phyloP scores from a whole-genome alignment of 1,140 invertebrate genomes.

The Brachionus rotundiformis region DNA sequence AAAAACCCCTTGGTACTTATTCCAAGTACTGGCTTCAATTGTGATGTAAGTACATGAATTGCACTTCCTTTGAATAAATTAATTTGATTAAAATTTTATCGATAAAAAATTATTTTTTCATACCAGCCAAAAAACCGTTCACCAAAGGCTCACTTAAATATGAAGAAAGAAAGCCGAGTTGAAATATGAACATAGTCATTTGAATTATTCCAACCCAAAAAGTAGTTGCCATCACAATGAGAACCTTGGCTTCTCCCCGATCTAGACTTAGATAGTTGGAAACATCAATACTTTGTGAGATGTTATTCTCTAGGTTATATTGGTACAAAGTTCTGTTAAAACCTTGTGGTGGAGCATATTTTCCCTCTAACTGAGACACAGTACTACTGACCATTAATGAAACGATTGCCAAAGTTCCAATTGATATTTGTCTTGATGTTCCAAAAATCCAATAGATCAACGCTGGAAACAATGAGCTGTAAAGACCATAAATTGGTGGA shows the following conservation, averaged over 20 bases:
- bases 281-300: neutral
- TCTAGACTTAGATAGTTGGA: neutral
- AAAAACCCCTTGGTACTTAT: constrained; percentile 56
- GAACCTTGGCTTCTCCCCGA: neutral
- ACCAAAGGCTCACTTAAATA: constrained; percentile 66
- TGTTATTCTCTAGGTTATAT: neutral
- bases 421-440: constrained; percentile 85
- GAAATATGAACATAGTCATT: constrained; percentile 63
- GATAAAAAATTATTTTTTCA: too few relatives aligned
- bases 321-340: constrained; percentile 33
- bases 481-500: constrained; percentile 83
- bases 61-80: constrained; percentile 55
- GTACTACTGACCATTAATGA: constrained; percentile 73
- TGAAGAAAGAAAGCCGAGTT: constrained; percentile 65
- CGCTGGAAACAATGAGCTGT: constrained; percentile 90
- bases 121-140: constrained; percentile 64
- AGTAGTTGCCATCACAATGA: constrained; percentile 20
- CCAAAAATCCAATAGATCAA: constrained; percentile 85
- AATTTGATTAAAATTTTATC: neutral
- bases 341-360: neutral
- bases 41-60: constrained; percentile 65
- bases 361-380: neutral
- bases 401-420: constrained; percentile 86
- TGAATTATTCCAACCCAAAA: constrained; percentile 54
- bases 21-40: constrained; percentile 65